Evolutionary conservation across 2,113 vertebrate species (phyloP).

Genomic region (Albula glossodonta): DNA sequence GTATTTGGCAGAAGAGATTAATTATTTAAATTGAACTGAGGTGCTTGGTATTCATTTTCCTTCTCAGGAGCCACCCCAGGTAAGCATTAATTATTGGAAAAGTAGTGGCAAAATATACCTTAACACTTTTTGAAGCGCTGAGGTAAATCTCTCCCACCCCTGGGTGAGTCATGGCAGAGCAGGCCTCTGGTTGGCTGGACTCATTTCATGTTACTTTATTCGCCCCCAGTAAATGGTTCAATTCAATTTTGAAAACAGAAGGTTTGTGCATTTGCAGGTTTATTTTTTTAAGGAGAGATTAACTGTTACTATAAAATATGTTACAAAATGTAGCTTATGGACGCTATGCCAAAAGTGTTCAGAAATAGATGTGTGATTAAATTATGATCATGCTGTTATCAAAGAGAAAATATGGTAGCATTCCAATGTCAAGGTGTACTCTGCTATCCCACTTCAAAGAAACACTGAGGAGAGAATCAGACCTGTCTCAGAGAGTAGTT

Average conservation of each 20-base stretch:
- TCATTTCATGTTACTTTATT: not conserved
- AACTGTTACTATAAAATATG: not conserved
- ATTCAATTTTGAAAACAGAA: not conserved
- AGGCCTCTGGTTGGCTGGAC: not conserved
- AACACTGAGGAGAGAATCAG: no score
- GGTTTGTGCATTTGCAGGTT: not conserved
- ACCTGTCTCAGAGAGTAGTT: no score
- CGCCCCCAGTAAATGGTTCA: not conserved
- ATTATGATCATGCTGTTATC: not conserved
- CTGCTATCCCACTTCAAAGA: not conserved
- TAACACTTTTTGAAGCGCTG: not conserved
- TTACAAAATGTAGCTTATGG: conserved; percentile 2
- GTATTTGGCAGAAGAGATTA: not conserved
- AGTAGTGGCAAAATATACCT: not conserved
- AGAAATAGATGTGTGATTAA: not conserved
- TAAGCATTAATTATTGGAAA: not conserved
- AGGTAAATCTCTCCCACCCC: not conserved
- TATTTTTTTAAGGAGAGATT: not conserved
- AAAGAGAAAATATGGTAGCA: not conserved
- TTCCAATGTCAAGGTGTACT: not conserved
- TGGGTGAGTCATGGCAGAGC: not conserved
- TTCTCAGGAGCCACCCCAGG: not conserved
- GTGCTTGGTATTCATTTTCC: not conserved
- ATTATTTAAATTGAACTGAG: not conserved
- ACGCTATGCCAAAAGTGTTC: not conserved